Conservation (phyloP, 2,797 vertebrate species). For the Hypotaenidia philippensis region DNA sequence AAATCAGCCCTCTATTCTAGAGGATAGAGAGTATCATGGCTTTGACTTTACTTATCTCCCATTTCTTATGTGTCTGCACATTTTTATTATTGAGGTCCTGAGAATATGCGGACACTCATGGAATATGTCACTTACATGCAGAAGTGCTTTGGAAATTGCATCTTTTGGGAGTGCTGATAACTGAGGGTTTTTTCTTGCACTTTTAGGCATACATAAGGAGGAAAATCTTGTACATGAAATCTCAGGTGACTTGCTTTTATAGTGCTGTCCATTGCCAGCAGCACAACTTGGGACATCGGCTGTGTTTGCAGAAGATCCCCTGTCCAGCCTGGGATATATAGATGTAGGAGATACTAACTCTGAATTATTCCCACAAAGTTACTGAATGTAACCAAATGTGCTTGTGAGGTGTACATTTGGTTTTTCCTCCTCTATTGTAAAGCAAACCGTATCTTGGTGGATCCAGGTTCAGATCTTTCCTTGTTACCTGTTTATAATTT, state of each 20-base stretch:
- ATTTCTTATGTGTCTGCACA: neutral
- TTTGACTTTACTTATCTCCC: neutral
- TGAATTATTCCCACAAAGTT: neutral
- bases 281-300: neutral
- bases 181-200: neutral
- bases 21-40: neutral
- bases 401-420: neutral
- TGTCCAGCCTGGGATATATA: neutral
- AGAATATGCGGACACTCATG: accelerated
- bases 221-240: neutral
- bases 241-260: neutral
- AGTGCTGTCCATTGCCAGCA: neutral
- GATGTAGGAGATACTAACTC: neutral
- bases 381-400: neutral
- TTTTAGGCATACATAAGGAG: neutral
- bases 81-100: neutral
- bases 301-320: neutral
- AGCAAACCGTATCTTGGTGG: neutral
- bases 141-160: neutral
- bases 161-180: neutral
- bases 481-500: neutral
- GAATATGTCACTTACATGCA: neutral
- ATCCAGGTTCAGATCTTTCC: neutral
- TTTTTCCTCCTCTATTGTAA: neutral
- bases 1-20: neutral